Percentiles rank a stretch among this genome's conserved stretches.
Conservation (phyloP, 2,888 invertebrate genomes). For the Pseudoips prasinana region DNA sequence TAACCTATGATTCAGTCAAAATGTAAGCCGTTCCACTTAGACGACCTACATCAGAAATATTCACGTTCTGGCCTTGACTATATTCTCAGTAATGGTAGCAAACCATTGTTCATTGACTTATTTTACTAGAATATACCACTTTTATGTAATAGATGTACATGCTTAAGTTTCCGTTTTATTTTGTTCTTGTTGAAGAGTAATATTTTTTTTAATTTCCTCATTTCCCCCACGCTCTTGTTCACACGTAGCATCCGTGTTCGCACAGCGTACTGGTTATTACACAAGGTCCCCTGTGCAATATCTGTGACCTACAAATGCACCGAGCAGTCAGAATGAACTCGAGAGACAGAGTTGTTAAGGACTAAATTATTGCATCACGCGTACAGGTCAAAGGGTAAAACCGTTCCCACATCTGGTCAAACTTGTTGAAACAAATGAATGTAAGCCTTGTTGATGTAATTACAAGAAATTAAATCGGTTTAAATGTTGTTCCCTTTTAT, state of each 20-base stretch:
- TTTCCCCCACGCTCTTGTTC: slow-evolving; percentile 32
- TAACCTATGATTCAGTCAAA: slow-evolving; percentile 51
- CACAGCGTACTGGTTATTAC: slow-evolving; percentile 50
- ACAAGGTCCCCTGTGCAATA: slow-evolving; percentile 67
- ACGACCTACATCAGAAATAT: slow-evolving; percentile 59
- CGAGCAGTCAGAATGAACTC: slow-evolving; percentile 47
- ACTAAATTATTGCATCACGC: slow-evolving; percentile 48
- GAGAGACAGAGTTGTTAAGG: slow-evolving; percentile 48
- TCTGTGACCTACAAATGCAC: slow-evolving; percentile 65
- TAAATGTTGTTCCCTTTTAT: slow-evolving; percentile 56
- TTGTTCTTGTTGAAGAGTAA: slow-evolving; percentile 20
- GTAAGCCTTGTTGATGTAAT: slow-evolving; percentile 47
- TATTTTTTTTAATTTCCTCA: slow-evolving; percentile 21
- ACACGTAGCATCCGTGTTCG: slow-evolving; percentile 47
- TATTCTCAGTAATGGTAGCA: slow-evolving; percentile 49
- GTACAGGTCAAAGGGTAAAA: slow-evolving; percentile 62
- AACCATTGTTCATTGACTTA: slow-evolving; percentile 32
- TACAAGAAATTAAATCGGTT: slow-evolving; percentile 51
- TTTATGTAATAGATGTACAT: slow-evolving; percentile 7
- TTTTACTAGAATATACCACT: neutral
- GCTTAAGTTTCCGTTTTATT: slow-evolving; percentile 27
- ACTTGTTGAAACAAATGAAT: slow-evolving; percentile 42
- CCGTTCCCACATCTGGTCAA: slow-evolving; percentile 54
- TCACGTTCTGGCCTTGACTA: slow-evolving; percentile 49
- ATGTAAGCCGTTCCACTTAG: slow-evolving; percentile 47